Evolutionary conservation across 2,113 vertebrate genomes (phyloP).

Genomic region (Aphelocoma coerulescens): DNA sequence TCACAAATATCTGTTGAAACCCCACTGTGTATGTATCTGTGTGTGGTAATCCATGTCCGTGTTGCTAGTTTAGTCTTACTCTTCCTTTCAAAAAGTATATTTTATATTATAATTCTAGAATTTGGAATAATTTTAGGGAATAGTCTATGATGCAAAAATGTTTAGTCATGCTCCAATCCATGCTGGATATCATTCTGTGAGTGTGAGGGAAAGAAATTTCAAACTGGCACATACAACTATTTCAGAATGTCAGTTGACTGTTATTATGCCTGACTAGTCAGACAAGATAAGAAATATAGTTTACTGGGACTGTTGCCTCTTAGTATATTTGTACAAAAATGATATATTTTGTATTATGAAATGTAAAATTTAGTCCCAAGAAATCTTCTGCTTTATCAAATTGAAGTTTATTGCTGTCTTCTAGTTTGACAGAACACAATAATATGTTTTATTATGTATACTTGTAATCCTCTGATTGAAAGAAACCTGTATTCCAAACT

Average conservation of each 20-base stretch:
- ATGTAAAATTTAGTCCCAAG: neutral
- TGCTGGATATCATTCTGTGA: neutral
- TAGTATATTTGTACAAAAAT: neutral
- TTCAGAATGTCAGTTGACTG: neutral
- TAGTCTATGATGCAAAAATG: neutral
- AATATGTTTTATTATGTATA: neutral
- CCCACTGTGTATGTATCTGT: neutral
- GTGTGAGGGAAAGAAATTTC: neutral
- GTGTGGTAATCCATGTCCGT: neutral
- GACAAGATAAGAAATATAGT: neutral
- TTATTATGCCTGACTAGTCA: neutral
- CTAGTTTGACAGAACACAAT: neutral
- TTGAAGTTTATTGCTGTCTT: slow-evolving; percentile 18
- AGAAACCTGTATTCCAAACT: neutral
- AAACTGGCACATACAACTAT: neutral
- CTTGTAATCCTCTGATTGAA: slow-evolving; percentile 15
- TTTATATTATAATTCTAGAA: neutral
- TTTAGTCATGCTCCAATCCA: neutral
- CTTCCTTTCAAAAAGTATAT: neutral
- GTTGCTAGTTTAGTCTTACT: neutral
- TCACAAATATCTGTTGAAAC: neutral
- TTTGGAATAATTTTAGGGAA: neutral
- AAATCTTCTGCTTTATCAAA: slow-evolving; percentile 3
- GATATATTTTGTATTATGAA: neutral
- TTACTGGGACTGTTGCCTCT: neutral